Base-by-base conservation (phyloP, 2,888 invertebrate genomes). In the Acanthococcus lagerstroemiae region DNA sequence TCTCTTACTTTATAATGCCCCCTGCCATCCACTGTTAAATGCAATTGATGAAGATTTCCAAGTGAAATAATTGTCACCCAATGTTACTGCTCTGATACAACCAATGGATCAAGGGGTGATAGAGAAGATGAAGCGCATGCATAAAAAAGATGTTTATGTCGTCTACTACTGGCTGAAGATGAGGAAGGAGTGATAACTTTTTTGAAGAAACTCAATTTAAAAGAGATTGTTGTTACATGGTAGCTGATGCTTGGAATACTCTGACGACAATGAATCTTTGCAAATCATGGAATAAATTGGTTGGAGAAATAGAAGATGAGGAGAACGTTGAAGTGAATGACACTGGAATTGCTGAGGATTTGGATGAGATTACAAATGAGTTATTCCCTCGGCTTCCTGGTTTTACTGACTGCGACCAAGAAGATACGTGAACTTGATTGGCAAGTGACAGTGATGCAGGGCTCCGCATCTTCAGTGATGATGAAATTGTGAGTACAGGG, bases 71-170 rank as follows among this genome's bases (percentile, higher is more conserved):
- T 46, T 73, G n/a, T 70, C 72, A 21, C 70, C 71, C 1, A 72
- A 70, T 56, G 71, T 70, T 4, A 72, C 71, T 3, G 37, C 69
- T 6, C 25, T 72, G 2, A 65, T 73, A 19, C 72, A 73, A 55
- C 72, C 72, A 4, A 73, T 72, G 72, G 69, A 71, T 63, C 72
- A 73, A 56, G 70, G 70, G 1, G 69, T 73, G 12, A 71, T 72
- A 15, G 70, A 68, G 24, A 69, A 69, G 27, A 56, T 70, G 6
- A 72, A 73, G 67, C 15, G 56, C 6, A 7, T 15, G n/a, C 27
- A 56, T 48, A 5, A 17, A 48, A 48, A 54, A 54, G 54, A 54
- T 19, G 22, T 54, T 54, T 54, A 19, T 6, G 5, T 54, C 22
- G 22, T 19, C 24, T 54, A 9, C 15, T n/a, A n/a, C n/a, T n/a